Percentiles rank a stretch among this genome's conserved stretches.
phyloP scores from a whole-genome alignment of 2,113 vertebrate genomes.

The Hemichromis elongatus region DNA sequence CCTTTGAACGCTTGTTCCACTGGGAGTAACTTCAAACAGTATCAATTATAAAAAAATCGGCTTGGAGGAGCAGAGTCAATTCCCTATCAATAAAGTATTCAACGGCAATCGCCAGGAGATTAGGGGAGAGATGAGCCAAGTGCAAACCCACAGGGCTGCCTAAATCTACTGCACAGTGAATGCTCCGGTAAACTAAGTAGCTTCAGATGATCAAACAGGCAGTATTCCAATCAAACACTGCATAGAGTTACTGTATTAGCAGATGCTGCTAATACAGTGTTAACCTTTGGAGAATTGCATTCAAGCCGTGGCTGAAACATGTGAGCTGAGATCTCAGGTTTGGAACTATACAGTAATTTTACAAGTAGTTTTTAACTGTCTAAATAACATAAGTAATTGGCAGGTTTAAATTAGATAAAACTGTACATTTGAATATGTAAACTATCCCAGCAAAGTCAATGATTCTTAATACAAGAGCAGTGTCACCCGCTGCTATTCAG shows the following conservation, averaged over 20 bases:
- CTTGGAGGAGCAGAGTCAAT: conserved; percentile 63
- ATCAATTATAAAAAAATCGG: conserved; percentile 74
- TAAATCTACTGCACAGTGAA: conserved; percentile 59
- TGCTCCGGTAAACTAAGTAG: conserved; percentile 40
- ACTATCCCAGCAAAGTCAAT: background rate
- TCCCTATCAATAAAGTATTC: conserved; percentile 72
- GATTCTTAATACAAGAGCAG: background rate
- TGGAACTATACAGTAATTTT: background rate
- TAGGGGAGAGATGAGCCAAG: conserved; percentile 59
- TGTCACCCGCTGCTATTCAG: background rate
- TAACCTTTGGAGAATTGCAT: conserved; percentile 5
- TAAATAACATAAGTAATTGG: background rate
- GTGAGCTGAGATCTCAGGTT: background rate
- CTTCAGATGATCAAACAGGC: conserved; percentile 56
- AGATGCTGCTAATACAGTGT: conserved; percentile 16
- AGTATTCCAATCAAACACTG: conserved; percentile 52
- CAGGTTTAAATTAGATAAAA: background rate
- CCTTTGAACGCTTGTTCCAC: conserved; percentile 55
- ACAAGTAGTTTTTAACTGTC: background rate
- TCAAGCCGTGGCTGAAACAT: background rate
- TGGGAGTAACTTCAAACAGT: conserved; percentile 67
- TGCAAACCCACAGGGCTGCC: conserved; percentile 50
- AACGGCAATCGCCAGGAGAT: conserved; percentile 63
- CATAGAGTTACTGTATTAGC: conserved; percentile 3
- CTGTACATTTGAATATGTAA: background rate